phyloP scores from a whole-genome alignment of 1,140 invertebrate genomes.

The Tribolium castaneum region DNA sequence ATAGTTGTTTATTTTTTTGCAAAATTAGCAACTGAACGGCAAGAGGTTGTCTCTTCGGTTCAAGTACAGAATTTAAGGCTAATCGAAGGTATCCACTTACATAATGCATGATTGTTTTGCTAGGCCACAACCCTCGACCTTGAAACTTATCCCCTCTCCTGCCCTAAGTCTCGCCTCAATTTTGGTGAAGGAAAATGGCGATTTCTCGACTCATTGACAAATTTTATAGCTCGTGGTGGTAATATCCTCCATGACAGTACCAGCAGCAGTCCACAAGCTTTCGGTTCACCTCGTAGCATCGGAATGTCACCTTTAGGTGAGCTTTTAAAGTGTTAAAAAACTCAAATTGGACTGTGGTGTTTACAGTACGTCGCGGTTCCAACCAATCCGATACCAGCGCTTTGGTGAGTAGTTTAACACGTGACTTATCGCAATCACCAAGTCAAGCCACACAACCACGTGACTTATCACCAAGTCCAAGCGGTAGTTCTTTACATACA shows the following conservation, averaged over 20 bases:
- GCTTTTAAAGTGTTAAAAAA: conserved; percentile 32
- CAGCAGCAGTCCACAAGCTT: conserved; percentile 68
- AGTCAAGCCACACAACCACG: conserved; percentile 68
- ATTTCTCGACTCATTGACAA: no score
- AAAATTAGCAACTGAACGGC: conserved; percentile 11
- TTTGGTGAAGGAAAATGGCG: no score
- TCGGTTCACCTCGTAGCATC: conserved; percentile 69
- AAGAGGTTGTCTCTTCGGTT: conserved; percentile 21
- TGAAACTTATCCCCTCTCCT: no score
- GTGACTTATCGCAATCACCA: conserved; percentile 62
- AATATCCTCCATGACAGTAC: conserved; percentile 62
- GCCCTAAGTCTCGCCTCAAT: no score
- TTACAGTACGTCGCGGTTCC: conserved; percentile 67
- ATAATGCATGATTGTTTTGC: not conserved
- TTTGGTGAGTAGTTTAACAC: conserved; percentile 64
- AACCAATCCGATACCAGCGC: conserved; percentile 76
- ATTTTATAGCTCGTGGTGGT: conserved; percentile 28
- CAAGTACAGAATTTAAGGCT: conserved; percentile 17
- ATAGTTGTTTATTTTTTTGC: conserved; percentile 23
- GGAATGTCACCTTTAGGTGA: conserved; percentile 71
- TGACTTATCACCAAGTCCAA: conserved; percentile 72
- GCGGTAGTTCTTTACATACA: conserved; percentile 70
- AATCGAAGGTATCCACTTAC: conserved; percentile 12
- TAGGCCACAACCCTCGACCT: no score
- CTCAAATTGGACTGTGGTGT: conserved; percentile 29